Percentiles rank a stretch among this genome's conserved stretches.
These are phyloP conservation scores for Poliocrania exsul DNA, from an alignment of 2,797 vertebrate species.

Conservation along the genomic window DNA sequence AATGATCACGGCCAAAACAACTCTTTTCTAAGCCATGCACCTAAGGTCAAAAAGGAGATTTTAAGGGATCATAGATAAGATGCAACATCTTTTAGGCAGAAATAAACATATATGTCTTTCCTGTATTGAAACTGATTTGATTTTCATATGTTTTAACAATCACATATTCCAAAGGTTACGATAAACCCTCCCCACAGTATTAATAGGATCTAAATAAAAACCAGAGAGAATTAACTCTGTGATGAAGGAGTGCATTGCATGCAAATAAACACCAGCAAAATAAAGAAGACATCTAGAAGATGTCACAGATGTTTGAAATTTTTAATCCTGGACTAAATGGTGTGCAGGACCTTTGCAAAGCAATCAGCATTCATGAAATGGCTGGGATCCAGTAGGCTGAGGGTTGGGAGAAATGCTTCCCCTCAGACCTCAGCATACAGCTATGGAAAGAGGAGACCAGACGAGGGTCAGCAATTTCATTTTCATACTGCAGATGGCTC, in stretches of 20 bases:
- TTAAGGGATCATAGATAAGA: not conserved
- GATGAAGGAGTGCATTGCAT: not conserved
- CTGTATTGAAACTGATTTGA: not conserved
- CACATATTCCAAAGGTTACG: not conserved
- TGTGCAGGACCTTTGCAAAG: not conserved
- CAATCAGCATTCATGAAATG: not conserved
- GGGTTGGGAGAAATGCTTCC: not conserved
- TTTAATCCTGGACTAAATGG: not conserved
- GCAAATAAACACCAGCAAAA: not conserved
- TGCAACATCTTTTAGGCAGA: not conserved
- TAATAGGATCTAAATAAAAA: not conserved
- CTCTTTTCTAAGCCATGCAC: not conserved
- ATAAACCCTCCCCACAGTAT: not conserved
- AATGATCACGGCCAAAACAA: not conserved
- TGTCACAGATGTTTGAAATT: not conserved
- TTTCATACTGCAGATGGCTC: not conserved
- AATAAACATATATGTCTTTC: not conserved
- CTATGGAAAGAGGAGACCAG: not conserved
- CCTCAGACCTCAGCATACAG: not conserved
- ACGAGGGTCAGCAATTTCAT: not conserved
- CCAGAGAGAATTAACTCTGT: not conserved
- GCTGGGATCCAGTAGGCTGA: not conserved
- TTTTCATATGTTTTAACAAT: not conserved
- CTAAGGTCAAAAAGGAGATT: slow-evolving; percentile 14
- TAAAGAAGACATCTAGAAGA: not conserved